phyloP scores from a whole-genome alignment of 2,888 invertebrate genomes.

The Lasioglossum leucozonium region DNA sequence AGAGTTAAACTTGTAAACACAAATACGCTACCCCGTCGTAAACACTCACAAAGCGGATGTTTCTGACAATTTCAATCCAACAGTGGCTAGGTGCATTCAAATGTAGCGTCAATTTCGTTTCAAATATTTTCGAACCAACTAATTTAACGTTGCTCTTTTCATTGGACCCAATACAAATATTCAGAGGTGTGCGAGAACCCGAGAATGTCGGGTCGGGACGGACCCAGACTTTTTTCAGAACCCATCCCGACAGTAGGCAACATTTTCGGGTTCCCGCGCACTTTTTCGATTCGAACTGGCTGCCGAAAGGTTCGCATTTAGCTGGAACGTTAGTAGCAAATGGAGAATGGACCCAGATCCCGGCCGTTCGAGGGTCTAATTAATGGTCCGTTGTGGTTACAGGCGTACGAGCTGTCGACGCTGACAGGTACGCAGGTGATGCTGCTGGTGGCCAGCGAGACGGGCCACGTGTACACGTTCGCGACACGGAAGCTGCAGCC shows the following conservation, averaged over 20 bases:
- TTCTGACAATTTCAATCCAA: too few relatives aligned
- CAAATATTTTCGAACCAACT: too few relatives aligned
- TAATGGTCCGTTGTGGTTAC: conserved; percentile 81
- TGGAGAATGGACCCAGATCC: too few relatives aligned
- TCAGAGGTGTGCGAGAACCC: background rate
- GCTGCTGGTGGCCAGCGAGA: conserved; percentile 99
- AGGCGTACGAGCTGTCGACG: conserved; percentile 99
- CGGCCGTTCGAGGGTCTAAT: background rate
- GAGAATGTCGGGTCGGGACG: background rate
- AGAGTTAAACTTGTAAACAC: too few relatives aligned
- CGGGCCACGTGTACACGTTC: conserved; percentile 99
- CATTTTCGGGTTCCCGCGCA: background rate
- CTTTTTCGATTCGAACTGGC: background rate
- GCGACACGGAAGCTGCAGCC: conserved; percentile 99
- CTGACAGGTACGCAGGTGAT: conserved; percentile 99
- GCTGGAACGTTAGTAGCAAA: too few relatives aligned
- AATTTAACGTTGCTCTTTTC: too few relatives aligned
- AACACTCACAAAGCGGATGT: too few relatives aligned
- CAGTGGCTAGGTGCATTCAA: background rate
- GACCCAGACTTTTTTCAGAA: too few relatives aligned
- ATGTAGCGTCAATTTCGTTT: background rate
- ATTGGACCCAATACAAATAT: too few relatives aligned
- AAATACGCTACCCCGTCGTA: too few relatives aligned
- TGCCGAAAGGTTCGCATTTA: background rate
- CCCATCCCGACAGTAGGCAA: too few relatives aligned